phyloP scores from a whole-genome alignment of 2,113 vertebrate species.

The Glareola pratincola region DNA sequence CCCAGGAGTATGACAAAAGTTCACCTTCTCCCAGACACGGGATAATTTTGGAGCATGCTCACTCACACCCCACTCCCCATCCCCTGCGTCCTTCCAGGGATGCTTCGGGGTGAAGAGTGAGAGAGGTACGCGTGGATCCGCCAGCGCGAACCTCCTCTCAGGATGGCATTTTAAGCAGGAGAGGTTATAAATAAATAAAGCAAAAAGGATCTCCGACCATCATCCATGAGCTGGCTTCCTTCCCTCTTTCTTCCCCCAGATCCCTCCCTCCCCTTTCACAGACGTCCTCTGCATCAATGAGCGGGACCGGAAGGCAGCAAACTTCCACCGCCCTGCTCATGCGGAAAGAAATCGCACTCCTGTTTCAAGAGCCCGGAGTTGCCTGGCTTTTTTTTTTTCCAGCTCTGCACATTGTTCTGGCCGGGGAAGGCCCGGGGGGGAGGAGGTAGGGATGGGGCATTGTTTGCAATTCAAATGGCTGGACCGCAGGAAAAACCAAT shows the following conservation, averaged over 20 bases:
- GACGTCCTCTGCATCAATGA: constrained; percentile 17
- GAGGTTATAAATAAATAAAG: constrained; percentile 32
- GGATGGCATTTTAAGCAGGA: not conserved
- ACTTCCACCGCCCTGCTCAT: constrained; percentile 16
- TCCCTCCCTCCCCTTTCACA: constrained; percentile 15
- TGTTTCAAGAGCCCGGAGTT: not conserved
- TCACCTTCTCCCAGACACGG: not conserved
- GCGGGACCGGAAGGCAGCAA: constrained; percentile 37
- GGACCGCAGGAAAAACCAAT: constrained; percentile 64
- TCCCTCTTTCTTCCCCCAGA: not conserved
- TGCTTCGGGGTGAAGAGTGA: not conserved
- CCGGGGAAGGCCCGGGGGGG: not conserved
- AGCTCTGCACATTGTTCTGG: constrained; percentile 46
- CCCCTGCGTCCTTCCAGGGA: not conserved
- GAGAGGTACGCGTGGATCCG: not conserved
- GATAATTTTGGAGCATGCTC: not conserved
- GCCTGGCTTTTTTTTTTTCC: constrained; percentile 52
- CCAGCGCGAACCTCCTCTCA: not conserved
- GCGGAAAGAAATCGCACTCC: not conserved
- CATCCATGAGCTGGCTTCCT: not conserved
- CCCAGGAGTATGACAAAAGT: not conserved
- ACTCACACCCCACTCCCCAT: no score
- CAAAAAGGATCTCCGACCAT: not conserved
- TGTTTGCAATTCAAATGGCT: constrained; percentile 72
- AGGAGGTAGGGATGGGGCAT: not conserved